Evolutionary conservation across 92 coral and sea anemone genomes (phyloP).

Genomic region (Palythoa heliodiscus): DNA sequence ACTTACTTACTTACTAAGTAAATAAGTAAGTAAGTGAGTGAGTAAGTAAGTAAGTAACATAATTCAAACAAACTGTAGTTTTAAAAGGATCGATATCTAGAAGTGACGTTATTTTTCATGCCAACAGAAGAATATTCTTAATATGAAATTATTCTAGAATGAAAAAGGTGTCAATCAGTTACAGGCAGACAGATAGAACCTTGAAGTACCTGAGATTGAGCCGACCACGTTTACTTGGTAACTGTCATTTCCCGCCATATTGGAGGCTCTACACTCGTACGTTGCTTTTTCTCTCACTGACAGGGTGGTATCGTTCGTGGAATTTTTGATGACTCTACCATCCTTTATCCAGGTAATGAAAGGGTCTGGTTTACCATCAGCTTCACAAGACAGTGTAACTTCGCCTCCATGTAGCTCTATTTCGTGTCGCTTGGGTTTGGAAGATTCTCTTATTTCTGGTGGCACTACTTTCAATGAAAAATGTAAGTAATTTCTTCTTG

Average conservation of each 20-base stretch:
- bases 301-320: not conserved
- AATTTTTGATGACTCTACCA: not conserved
- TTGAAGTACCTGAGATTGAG: not conserved
- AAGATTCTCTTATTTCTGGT: not conserved
- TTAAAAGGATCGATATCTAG: too few species aligned
- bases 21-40: too few species aligned
- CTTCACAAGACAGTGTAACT: not conserved
- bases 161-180: not conserved
- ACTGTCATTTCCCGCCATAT: not conserved
- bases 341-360: not conserved
- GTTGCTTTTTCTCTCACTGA: constrained; percentile 2
- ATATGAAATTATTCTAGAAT: not conserved
- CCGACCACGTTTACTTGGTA: constrained; percentile 14
- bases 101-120: too few species aligned
- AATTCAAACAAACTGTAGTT: too few species aligned
- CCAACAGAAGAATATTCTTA: too few species aligned
- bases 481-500: too few species aligned
- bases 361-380: not conserved
- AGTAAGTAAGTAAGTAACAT: too few species aligned
- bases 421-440: not conserved
- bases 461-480: not conserved
- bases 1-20: too few species aligned
- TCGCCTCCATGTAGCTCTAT: not conserved
- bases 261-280: constrained; percentile 19
- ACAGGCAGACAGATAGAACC: not conserved